phyloP scores from a whole-genome alignment of 64 coral and sea anemone genomes.

The Acropora yongei region DNA sequence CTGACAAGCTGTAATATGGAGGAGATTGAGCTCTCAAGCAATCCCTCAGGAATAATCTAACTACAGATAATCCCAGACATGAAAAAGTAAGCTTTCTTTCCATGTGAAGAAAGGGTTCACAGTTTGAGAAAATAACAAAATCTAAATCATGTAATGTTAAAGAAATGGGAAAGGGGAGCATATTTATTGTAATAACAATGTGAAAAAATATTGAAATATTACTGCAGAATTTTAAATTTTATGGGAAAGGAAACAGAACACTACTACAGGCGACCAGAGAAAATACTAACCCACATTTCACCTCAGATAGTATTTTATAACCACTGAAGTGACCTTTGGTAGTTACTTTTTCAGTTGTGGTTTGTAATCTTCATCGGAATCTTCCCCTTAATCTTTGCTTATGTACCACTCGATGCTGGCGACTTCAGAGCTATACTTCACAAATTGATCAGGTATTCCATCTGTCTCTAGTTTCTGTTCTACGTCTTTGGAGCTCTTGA shows the following conservation, averaged over 20 bases:
- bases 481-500: not conserved
- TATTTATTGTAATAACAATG: no score
- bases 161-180: not conserved
- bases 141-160: not conserved
- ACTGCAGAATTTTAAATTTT: not conserved
- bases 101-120: not conserved
- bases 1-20: slow-evolving; percentile 8
- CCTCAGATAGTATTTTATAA: no score
- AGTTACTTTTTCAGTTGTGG: slow-evolving; percentile 4
- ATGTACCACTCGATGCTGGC: not conserved
- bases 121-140: slow-evolving; percentile 2
- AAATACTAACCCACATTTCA: not conserved
- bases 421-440: not conserved
- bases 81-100: not conserved
- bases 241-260: not conserved
- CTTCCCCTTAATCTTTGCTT: not conserved
- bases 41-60: not conserved
- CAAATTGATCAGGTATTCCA: not conserved
- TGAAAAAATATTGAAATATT: not conserved
- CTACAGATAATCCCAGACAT: not conserved
- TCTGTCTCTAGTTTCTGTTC: not conserved
- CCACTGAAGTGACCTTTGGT: not conserved
- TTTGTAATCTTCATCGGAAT: slow-evolving; percentile 1
- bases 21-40: not conserved
- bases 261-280: slow-evolving; percentile 7